Percentiles rank a stretch among this genome's conserved stretches.
Evolutionary conservation across 2,113 vertebrate genomes (phyloP).

Genomic region (Diphyllodes magnificus): DNA sequence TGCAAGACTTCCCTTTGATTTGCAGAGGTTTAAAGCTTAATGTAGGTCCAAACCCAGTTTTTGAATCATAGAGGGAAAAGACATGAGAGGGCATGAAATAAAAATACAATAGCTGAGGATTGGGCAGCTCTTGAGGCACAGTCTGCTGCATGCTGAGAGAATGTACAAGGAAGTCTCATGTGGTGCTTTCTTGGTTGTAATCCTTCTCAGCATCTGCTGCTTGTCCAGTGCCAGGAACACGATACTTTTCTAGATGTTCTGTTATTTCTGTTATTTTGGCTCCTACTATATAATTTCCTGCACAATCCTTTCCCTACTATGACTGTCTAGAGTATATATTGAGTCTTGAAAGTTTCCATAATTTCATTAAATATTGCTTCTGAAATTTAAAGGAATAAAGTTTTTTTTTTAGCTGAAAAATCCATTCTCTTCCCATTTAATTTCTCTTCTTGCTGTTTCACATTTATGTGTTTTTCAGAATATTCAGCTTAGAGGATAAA

Average conservation of each 20-base stretch:
- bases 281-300: background rate
- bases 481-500: background rate
- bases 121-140: background rate
- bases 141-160: background rate
- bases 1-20: background rate
- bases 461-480: background rate
- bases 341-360: background rate
- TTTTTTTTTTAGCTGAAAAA: background rate
- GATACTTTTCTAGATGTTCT: background rate
- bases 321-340: background rate
- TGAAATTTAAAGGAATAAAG: background rate
- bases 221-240: background rate
- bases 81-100: background rate
- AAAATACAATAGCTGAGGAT: background rate
- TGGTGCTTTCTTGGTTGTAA: background rate
- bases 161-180: background rate
- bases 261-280: background rate
- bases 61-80: background rate
- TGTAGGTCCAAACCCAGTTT: background rate
- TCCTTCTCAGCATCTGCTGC: background rate
- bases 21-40: background rate
- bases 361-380: background rate
- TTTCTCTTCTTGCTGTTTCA: background rate
- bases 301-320: background rate
- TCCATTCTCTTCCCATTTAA: background rate